A percentile compares a stretch with the other conserved stretches of the same genome.
Conservation (phyloP, 1,140 invertebrate species). For the Scaptomyza montana region DNA sequence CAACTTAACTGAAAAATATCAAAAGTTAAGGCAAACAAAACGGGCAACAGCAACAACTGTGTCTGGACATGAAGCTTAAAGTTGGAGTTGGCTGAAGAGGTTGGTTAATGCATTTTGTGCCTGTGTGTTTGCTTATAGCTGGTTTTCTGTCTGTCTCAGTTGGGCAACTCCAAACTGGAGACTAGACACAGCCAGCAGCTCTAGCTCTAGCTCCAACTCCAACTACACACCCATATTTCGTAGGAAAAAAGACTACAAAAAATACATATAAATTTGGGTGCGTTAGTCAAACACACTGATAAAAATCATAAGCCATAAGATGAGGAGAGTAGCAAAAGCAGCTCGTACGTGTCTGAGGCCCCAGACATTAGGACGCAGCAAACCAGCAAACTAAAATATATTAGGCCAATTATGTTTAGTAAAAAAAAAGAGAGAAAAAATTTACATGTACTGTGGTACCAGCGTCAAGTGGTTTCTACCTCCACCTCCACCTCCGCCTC, state of each 20-base stretch:
- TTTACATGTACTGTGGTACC: constrained; percentile 51
- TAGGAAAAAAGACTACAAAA: constrained; percentile 34
- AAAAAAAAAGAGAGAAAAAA: constrained; percentile 28
- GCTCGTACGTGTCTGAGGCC: constrained; percentile 58
- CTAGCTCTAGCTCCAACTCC: background rate
- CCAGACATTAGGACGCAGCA: constrained; percentile 47
- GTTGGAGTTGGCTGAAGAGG: constrained; percentile 2
- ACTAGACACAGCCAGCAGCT: background rate
- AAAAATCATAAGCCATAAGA: constrained; percentile 66
- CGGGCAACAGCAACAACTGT: constrained; percentile 4
- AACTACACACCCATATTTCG: constrained; percentile 63
- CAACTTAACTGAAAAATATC: constrained; percentile 65
- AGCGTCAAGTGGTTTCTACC: constrained; percentile 52
- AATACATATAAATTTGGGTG: constrained; percentile 64
- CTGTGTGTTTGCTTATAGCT: constrained; percentile 44
- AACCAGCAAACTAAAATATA: constrained; percentile 55
- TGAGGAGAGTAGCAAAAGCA: constrained; percentile 27
- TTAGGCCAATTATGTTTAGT: constrained; percentile 75
- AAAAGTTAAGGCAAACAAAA: constrained; percentile 77
- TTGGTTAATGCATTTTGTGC: constrained; percentile 60
- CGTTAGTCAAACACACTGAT: constrained; percentile 77
- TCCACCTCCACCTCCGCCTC: background rate
- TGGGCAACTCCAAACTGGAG: constrained; percentile 44
- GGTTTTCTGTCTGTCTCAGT: constrained; percentile 24
- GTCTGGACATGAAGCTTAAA: constrained; percentile 6